These are phyloP conservation scores for Drosophila planitibia DNA, from an alignment of 2,888 invertebrate species.

Conservation along the genomic window DNA sequence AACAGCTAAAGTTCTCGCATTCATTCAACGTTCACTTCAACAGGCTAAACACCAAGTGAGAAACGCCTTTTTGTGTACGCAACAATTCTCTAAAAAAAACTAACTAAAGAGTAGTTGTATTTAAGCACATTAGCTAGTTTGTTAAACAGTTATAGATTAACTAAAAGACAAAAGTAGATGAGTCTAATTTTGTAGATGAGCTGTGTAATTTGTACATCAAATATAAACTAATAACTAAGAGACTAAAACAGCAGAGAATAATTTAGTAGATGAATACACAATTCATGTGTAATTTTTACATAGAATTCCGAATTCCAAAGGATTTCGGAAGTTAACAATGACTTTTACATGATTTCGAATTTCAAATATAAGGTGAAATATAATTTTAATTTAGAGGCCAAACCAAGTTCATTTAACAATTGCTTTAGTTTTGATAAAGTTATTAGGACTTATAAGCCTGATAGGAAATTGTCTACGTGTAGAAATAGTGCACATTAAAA, in stretches of 20 bases:
- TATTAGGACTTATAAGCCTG: background rate
- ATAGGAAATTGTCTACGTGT: background rate
- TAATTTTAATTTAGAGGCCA: background rate
- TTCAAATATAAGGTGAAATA: background rate
- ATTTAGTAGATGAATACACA: background rate
- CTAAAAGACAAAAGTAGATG: no score
- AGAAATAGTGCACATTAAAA: background rate
- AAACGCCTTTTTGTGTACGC: constrained; percentile 35
- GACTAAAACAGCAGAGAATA: background rate
- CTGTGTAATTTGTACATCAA: no score
- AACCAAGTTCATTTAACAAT: background rate
- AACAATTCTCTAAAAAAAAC: constrained; percentile 7
- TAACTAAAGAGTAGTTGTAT: background rate
- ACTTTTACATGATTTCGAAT: no score
- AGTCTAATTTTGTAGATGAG: no score
- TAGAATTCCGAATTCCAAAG: no score
- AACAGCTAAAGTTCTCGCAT: constrained; percentile 36
- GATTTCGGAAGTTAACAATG: no score
- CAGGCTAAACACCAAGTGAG: constrained; percentile 37
- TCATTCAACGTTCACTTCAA: constrained; percentile 49
- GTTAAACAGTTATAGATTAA: background rate
- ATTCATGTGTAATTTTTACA: background rate
- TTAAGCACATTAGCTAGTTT: constrained; percentile 16
- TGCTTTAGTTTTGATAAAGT: background rate
- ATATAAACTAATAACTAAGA: no score